Conservation (phyloP, 2,888 invertebrate species). For the Biston betularia region DNA sequence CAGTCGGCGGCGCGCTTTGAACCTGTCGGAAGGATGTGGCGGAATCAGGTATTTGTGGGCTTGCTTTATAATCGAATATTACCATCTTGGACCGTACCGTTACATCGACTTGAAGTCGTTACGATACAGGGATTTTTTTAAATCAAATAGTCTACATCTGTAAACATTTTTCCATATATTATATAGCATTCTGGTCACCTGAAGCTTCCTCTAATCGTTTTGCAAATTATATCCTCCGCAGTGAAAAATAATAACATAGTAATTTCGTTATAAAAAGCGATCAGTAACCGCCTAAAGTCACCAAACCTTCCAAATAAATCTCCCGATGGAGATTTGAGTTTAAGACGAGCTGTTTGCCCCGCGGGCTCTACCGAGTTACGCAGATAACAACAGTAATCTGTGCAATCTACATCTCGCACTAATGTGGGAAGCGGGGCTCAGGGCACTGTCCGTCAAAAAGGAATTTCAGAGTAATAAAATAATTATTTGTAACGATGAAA, state of each 20-base stretch:
- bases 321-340: constrained; percentile 31
- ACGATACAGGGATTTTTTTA: no score
- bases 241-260: no score
- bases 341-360: constrained; percentile 48
- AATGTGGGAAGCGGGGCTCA: constrained; percentile 47
- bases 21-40: constrained; percentile 32
- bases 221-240: no score
- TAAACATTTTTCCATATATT: no score
- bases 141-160: no score
- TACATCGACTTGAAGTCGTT: not conserved
- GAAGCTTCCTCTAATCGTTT: no score
- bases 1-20: constrained; percentile 30
- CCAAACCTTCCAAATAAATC: constrained; percentile 27
- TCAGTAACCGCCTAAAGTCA: constrained; percentile 1
- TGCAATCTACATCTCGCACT: constrained; percentile 43
- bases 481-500: not conserved
- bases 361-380: constrained; percentile 61
- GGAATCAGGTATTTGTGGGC: constrained; percentile 20
- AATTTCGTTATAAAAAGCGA: not conserved
- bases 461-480: not conserved
- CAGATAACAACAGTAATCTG: constrained; percentile 60
- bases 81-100: constrained; percentile 3
- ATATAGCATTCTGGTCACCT: no score
- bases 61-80: not conserved
- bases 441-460: constrained; percentile 1